Evolutionary conservation across 2,888 invertebrate species (phyloP), one percentile per base, ranked within the genome.

Genomic region (Zootermopsis nevadensis): DNA sequence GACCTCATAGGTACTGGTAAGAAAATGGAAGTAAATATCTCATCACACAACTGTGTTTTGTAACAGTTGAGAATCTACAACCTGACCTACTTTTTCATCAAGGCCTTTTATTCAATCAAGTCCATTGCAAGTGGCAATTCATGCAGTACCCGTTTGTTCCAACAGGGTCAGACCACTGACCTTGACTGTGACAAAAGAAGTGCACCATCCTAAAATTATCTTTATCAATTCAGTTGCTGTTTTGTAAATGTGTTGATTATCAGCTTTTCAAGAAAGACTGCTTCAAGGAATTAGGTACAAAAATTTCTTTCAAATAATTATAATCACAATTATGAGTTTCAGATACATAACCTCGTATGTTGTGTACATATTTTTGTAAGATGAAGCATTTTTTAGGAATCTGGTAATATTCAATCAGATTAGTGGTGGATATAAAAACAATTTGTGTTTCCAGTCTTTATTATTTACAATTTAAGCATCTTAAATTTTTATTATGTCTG

Each of bases 11-110:
- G 60, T 60, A n/a, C 3, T 60, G 60, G n/a, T 60, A 27, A 27
- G 27, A 60, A 60, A 60, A n/a, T 69, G 15, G 33, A 69, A 69
- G 33, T 33, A 19, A 69, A 69, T 66, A n/a, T 33, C 69, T 69
- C 33, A 69, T 69, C 33, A 33, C 10, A 69, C 69, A 53, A 55
- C 22, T 22, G 42, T 53, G 8, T 77, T 31, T 55, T 77, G 38
- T 53, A 77, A 77, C 53, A 77, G 31, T 22, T 31, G 77, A 55
- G 53, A 77, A 77, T 77, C 55, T 77, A 53, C 33, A 82, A 82
- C 55, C 33, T 76, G 76, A 74, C 82, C 82, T 55, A 82, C 35
- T 74, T 82, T 76, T 22, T 4, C 31, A 48, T 38, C 77, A 77
- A 77, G 77, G 55, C 55, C 38, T 38, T 33, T 8, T 55, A 48